phyloP scores from a whole-genome alignment of 2,888 invertebrate genomes.

The Exocentrus adspersus region DNA sequence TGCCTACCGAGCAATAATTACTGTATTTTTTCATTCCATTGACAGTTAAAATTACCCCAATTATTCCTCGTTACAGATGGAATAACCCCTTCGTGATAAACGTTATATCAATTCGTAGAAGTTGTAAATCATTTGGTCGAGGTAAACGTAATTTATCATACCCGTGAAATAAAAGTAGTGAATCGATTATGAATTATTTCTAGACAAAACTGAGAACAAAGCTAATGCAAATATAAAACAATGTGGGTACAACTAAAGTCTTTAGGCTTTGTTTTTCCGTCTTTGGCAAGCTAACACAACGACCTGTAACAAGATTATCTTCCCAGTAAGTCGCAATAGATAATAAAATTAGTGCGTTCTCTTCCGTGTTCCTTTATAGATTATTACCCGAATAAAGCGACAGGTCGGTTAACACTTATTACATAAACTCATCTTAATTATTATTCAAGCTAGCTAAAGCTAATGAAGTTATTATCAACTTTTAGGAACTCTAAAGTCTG shows the following conservation, averaged over 20 bases:
- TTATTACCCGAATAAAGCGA: not conserved
- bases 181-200: not conserved
- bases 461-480: not conserved
- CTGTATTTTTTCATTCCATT: slow-evolving; percentile 21
- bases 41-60: slow-evolving; percentile 16
- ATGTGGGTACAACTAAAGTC: too few relatives aligned
- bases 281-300: not conserved
- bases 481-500: not conserved
- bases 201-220: too few relatives aligned
- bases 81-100: slow-evolving; percentile 12
- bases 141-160: not conserved
- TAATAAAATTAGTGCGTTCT: not conserved
- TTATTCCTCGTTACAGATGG: not conserved
- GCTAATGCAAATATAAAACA: too few relatives aligned
- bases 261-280: not conserved
- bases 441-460: not conserved
- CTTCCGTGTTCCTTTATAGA: not conserved
- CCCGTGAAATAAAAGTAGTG: not conserved
- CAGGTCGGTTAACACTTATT: not conserved
- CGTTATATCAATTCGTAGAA: slow-evolving; percentile 9
- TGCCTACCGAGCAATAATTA: slow-evolving; percentile 11
- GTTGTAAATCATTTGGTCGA: not conserved
- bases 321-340: not conserved
- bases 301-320: not conserved
- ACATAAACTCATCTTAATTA: not conserved